Evolutionary conservation across 2,888 invertebrate genomes (phyloP).

Genomic region (Pseudoips prasinana): DNA sequence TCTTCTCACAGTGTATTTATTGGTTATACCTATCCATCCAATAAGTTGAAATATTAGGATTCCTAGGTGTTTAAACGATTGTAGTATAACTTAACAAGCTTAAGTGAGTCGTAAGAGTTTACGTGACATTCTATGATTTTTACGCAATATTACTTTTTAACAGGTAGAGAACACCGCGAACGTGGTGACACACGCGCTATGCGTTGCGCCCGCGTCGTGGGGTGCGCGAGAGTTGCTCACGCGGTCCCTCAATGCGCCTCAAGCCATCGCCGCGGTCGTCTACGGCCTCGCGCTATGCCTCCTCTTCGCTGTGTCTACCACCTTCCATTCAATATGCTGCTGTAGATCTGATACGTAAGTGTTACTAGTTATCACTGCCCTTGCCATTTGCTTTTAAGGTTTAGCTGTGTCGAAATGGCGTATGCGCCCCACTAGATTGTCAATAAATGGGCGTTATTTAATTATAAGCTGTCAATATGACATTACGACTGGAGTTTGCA

Average conservation of each 20-base stretch:
- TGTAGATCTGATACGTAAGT: constrained; percentile 78
- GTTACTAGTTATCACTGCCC: not conserved
- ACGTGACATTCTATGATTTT: too few relatives aligned
- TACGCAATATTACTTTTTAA: not conserved
- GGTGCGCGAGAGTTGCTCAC: constrained; percentile 88
- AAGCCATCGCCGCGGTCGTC: constrained; percentile 90
- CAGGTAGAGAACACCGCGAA: constrained; percentile 95
- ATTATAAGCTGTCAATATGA: too few relatives aligned
- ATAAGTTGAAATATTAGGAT: too few relatives aligned
- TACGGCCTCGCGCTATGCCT: constrained; percentile 93
- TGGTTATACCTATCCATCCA: too few relatives aligned
- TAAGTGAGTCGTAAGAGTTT: too few relatives aligned
- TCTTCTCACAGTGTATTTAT: too few relatives aligned
- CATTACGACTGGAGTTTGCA: too few relatives aligned
- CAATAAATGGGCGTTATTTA: too few relatives aligned
- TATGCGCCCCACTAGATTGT: too few relatives aligned
- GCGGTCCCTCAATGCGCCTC: constrained; percentile 87
- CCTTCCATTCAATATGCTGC: constrained; percentile 94
- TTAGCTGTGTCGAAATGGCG: too few relatives aligned
- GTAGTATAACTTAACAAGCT: too few relatives aligned
- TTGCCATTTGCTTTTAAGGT: not conserved
- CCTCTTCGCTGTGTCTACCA: constrained; percentile 93
- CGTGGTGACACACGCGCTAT: constrained; percentile 94
- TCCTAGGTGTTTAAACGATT: too few relatives aligned
- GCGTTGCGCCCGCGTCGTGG: constrained; percentile 92